Percentiles rank a stretch among this genome's conserved stretches.
phyloP scores from a whole-genome alignment of 1,140 invertebrate genomes.

The Achatina immaculata region DNA sequence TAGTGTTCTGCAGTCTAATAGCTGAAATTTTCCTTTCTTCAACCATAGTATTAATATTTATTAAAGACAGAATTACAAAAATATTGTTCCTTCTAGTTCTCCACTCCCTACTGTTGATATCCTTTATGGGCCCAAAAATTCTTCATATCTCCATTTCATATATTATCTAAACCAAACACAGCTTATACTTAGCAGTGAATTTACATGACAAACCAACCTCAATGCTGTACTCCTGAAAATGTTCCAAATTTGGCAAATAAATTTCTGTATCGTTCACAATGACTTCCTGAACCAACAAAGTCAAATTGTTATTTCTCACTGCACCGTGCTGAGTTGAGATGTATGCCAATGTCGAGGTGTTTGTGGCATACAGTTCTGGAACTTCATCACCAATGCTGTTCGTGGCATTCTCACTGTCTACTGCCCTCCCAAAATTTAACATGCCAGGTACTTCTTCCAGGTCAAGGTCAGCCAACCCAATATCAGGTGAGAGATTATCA shows the following conservation, averaged over 20 bases:
- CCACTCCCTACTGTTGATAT: too few species aligned
- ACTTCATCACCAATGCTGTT: neutral
- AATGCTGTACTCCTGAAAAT: constrained; percentile 74
- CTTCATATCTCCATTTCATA: too few species aligned
- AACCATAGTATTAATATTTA: too few species aligned
- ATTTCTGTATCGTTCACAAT: constrained; percentile 52
- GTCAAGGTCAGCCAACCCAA: neutral
- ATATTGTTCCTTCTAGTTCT: too few species aligned
- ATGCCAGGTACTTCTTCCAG: neutral
- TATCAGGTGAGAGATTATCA: constrained; percentile 10
- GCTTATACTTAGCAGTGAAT: too few species aligned
- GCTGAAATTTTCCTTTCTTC: too few species aligned
- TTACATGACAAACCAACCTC: constrained; percentile 70
- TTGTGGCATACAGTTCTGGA: neutral
- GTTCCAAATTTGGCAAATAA: constrained; percentile 68
- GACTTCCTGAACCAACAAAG: constrained; percentile 32
- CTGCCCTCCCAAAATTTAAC: neutral
- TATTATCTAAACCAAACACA: too few species aligned
- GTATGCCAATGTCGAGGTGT: neutral
- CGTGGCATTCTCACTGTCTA: constrained; percentile 16
- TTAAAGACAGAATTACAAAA: too few species aligned
- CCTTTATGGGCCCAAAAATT: too few species aligned
- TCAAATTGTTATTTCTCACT: neutral
- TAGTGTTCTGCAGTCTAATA: too few species aligned
- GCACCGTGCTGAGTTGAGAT: neutral